Percentiles rank a stretch among this genome's conserved stretches.
phyloP scores from a whole-genome alignment of 2,888 invertebrate species.

The Leucophora obtusa region DNA sequence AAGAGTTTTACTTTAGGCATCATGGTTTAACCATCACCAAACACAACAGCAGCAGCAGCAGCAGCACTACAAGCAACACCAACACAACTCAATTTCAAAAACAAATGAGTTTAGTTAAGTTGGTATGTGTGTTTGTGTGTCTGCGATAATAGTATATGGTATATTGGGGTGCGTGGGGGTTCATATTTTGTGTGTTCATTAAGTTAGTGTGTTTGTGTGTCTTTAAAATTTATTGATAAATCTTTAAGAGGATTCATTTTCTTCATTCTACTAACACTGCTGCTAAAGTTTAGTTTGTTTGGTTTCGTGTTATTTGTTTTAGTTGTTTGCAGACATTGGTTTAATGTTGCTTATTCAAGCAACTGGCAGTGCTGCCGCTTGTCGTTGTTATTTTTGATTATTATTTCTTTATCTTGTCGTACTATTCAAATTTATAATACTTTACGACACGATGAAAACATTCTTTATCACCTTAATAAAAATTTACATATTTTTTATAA shows the following conservation, averaged over 20 bases:
- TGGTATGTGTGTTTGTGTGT: not conserved
- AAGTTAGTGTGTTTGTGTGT: not conserved
- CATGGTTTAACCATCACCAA: not conserved
- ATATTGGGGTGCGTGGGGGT: not conserved
- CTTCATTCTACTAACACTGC: not conserved
- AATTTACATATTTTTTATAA: not conserved
- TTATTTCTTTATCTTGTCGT: not conserved
- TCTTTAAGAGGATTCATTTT: not conserved
- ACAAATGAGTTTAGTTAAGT: not conserved
- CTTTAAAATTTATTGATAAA: constrained; percentile 1
- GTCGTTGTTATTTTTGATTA: not conserved
- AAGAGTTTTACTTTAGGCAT: constrained; percentile 7
- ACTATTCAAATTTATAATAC: constrained; percentile 1
- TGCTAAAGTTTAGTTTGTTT: not conserved
- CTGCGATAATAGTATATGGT: too few relatives aligned
- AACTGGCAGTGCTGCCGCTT: not conserved
- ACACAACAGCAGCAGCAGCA: not conserved
- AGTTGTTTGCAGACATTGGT: constrained; percentile 1
- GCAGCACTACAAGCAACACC: not conserved
- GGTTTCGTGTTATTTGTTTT: not conserved
- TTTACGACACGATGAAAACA: not conserved
- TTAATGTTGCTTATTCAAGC: constrained; percentile 1
- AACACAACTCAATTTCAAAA: not conserved
- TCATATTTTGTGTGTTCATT: not conserved
- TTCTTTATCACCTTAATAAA: constrained; percentile 1